These are phyloP conservation scores for Therioaphis trifolii DNA, from an alignment of 2,888 invertebrate genomes.

Conservation along the genomic window DNA sequence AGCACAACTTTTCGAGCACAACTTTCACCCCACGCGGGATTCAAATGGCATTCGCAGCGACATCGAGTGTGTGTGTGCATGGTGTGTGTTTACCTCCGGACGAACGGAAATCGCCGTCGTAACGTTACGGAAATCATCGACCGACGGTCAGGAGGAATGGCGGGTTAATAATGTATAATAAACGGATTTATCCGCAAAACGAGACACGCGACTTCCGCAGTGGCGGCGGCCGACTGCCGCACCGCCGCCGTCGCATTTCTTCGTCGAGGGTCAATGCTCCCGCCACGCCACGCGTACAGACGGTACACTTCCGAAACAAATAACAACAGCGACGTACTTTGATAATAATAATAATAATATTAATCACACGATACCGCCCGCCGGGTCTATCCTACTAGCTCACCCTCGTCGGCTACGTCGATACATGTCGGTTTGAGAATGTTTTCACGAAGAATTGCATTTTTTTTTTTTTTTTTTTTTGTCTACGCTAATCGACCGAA, in stretches of 20 bases:
- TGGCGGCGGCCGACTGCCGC: too few relatives aligned
- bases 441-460: too few relatives aligned
- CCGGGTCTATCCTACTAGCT: too few relatives aligned
- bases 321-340: slow-evolving; percentile 26
- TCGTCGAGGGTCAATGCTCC: slow-evolving; percentile 19
- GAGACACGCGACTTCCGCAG: slow-evolving; percentile 33
- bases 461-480: too few relatives aligned
- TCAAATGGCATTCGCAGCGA: too few relatives aligned
- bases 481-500: too few relatives aligned
- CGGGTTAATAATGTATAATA: background rate
- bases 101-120: background rate
- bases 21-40: too few relatives aligned
- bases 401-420: too few relatives aligned
- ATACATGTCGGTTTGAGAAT: too few relatives aligned
- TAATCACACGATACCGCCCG: background rate
- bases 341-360: background rate
- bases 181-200: slow-evolving; percentile 15
- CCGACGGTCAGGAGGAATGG: background rate
- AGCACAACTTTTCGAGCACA: background rate
- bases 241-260: background rate
- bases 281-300: background rate
- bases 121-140: background rate
- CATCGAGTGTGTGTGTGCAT: too few relatives aligned
- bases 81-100: too few relatives aligned
- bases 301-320: slow-evolving; percentile 26